phyloP scores from a whole-genome alignment of 2,797 vertebrate genomes.

The Meda fulgida region DNA sequence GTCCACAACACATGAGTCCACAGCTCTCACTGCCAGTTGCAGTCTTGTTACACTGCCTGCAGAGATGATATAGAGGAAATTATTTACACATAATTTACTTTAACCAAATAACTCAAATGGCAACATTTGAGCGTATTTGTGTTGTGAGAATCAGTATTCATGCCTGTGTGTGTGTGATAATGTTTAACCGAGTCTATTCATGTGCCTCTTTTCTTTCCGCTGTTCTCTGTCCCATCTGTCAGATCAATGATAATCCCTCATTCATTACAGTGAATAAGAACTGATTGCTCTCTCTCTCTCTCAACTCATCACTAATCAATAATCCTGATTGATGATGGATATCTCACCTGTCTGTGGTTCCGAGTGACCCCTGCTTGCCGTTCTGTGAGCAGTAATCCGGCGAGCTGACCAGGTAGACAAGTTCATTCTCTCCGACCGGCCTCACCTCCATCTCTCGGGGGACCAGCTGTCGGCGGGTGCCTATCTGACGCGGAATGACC shows the following conservation, averaged over 20 bases:
- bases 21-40: slow-evolving; percentile 74
- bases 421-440: slow-evolving; percentile 72
- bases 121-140: neutral
- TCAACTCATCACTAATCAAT: slow-evolving; percentile 28
- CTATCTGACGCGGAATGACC: slow-evolving; percentile 74
- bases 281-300: neutral
- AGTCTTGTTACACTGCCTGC: slow-evolving; percentile 80
- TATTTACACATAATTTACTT: slow-evolving; percentile 8
- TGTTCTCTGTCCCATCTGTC: slow-evolving; percentile 18
- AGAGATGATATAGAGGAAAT: slow-evolving; percentile 11
- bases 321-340: neutral
- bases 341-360: slow-evolving; percentile 78
- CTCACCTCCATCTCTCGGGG: slow-evolving; percentile 73
- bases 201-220: slow-evolving; percentile 5
- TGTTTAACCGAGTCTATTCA: slow-evolving; percentile 21
- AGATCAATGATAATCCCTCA: slow-evolving; percentile 31
- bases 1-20: slow-evolving; percentile 79
- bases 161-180: neutral
- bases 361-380: slow-evolving; percentile 74
- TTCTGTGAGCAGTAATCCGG: slow-evolving; percentile 76
- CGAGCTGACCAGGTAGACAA: slow-evolving; percentile 79
- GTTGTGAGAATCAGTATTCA: neutral
- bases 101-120: neutral
- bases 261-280: slow-evolving; percentile 24
- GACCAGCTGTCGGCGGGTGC: slow-evolving; percentile 74